phyloP scores from a whole-genome alignment of 2,797 vertebrate species.

The Apogon hyalosoma region DNA sequence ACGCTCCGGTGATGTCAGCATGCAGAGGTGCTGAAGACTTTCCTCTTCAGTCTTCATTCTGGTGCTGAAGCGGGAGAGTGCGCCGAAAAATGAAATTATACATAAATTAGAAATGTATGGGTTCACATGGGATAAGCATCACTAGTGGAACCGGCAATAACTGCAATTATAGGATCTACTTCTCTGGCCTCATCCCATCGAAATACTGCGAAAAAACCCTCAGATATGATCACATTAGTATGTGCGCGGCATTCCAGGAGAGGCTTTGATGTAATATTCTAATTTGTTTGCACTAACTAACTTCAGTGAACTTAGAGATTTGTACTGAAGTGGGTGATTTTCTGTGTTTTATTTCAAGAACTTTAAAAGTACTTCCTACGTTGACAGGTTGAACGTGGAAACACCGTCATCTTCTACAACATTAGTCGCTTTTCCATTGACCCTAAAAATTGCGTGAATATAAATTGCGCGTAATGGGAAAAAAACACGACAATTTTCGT shows the following conservation, averaged over 20 bases:
- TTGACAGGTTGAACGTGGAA: too few relatives aligned
- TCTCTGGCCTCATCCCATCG: not conserved
- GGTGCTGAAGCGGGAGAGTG: not conserved
- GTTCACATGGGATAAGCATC: constrained; percentile 6
- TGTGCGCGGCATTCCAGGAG: constrained; percentile 27
- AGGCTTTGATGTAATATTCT: constrained; percentile 49
- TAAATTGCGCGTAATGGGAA: too few relatives aligned
- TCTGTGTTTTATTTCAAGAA: constrained; percentile 11
- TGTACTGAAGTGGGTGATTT: constrained; percentile 23
- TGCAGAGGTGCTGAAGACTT: constrained; percentile 16
- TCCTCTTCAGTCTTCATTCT: constrained; percentile 6
- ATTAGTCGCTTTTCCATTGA: too few relatives aligned
- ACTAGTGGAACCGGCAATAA: constrained; percentile 4
- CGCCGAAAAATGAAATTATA: constrained; percentile 4
- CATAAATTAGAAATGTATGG: constrained; percentile 1
- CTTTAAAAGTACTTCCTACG: too few relatives aligned
- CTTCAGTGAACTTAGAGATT: constrained; percentile 25
- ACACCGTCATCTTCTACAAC: too few relatives aligned
- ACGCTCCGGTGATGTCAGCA: constrained; percentile 13
- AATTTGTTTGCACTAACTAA: constrained; percentile 45
- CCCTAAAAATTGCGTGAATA: too few relatives aligned
- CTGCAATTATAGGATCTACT: constrained; percentile 22
- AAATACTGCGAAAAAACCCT: constrained; percentile 25
- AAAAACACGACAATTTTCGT: too few relatives aligned
- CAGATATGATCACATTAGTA: constrained; percentile 41